Percentiles rank a stretch among this genome's conserved stretches.
Evolutionary conservation across 2,888 invertebrate species (phyloP).

Genomic region (Tridacna crocea): DNA sequence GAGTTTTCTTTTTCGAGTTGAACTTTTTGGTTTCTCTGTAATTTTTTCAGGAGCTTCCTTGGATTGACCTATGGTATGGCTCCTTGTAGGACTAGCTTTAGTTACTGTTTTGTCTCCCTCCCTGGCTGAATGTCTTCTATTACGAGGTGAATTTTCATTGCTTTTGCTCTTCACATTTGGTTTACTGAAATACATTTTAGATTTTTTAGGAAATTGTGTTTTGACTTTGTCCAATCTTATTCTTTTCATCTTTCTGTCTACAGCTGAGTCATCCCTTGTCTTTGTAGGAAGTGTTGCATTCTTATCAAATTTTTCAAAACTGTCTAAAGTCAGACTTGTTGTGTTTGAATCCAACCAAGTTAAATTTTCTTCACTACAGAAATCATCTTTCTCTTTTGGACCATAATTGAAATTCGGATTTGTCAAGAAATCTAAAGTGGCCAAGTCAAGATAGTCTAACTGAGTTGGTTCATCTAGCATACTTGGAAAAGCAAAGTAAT

Average conservation of each 20-base stretch:
- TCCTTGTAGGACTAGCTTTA: constrained; percentile 1
- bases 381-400: constrained; percentile 44
- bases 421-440: constrained; percentile 59
- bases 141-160: not conserved
- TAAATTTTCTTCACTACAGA: constrained; percentile 37
- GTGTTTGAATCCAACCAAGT: constrained; percentile 18
- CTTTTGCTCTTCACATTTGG: not conserved
- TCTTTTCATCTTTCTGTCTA: constrained; percentile 40
- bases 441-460: constrained; percentile 59
- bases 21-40: constrained; percentile 1
- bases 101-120: constrained; percentile 7
- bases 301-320: constrained; percentile 25
- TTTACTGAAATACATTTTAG: not conserved
- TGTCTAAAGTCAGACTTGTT: constrained; percentile 10
- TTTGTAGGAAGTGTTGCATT: not conserved
- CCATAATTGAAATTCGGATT: constrained; percentile 53
- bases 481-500: constrained; percentile 60
- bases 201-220: constrained; percentile 28
- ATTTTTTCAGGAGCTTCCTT: constrained; percentile 16
- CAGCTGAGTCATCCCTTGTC: constrained; percentile 10
- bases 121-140: constrained; percentile 4
- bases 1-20: constrained; percentile 32
- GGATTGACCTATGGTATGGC: constrained; percentile 1
- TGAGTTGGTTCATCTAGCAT: constrained; percentile 62
- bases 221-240: constrained; percentile 50